These are phyloP conservation scores for Oenanthe melanoleuca DNA, from an alignment of 2,113 vertebrate species.

Conservation along the genomic window DNA sequence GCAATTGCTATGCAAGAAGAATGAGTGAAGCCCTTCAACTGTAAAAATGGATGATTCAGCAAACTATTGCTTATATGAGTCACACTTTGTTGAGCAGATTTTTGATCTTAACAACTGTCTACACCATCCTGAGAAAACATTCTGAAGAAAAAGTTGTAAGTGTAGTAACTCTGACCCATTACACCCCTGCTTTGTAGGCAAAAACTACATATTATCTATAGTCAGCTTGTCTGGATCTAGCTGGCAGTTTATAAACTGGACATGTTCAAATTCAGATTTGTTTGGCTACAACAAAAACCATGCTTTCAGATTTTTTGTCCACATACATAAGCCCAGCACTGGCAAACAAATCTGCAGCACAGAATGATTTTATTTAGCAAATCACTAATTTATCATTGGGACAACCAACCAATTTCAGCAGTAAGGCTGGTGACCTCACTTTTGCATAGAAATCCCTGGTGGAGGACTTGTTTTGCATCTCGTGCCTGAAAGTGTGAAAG, in stretches of 20 bases:
- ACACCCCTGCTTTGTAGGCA: neutral
- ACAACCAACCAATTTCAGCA: neutral
- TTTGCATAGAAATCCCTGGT: neutral
- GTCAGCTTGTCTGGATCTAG: neutral
- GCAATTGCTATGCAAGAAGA: neutral
- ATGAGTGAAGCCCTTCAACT: constrained; percentile 21
- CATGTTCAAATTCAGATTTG: neutral
- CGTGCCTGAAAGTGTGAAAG: neutral
- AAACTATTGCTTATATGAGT: constrained; percentile 18
- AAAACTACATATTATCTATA: rapidly evolving
- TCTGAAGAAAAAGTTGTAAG: neutral
- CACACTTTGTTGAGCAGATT: neutral
- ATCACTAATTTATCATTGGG: neutral
- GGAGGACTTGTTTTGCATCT: neutral
- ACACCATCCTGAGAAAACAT: neutral
- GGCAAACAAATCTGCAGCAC: neutral
- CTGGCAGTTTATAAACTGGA: neutral
- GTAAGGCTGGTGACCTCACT: neutral
- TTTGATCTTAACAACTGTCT: neutral
- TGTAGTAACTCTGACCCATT: neutral
- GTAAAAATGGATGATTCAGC: constrained; percentile 34
- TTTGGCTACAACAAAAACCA: neutral
- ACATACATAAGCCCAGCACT: neutral
- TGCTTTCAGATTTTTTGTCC: neutral
- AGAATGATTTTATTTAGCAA: neutral